Evolutionary conservation across 2,113 vertebrate species (phyloP), one percentile per base, ranked within the genome.

Genomic region (Pseudopodoces humilis): DNA sequence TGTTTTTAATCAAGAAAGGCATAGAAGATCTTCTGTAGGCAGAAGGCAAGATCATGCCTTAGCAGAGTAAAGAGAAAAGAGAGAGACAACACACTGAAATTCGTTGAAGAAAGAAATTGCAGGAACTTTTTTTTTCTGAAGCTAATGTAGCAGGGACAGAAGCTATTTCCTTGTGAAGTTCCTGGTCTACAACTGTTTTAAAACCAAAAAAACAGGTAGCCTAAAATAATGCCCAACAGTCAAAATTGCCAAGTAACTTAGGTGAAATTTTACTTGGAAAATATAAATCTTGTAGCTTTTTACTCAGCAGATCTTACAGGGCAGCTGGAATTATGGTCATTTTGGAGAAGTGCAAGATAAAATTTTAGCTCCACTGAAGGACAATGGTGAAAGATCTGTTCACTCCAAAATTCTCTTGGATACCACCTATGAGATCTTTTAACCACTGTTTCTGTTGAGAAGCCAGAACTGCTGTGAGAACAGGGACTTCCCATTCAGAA

Each of bases 381-480:
- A 74, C 55, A 74, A 7, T 60, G 35, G 9, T 77, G 59, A 80
- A 88, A 86, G 47, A 31, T 47, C 39, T 0, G 0, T 70, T 88
- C 21, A 33, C 33, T 88, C 55, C 55, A 86, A 85, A 74, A 92
- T 92, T 86, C 24, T 21, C n/a, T 50, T 88, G 71, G 22, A 83
- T 83, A 49, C 44, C 76, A 85, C 87, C 47, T 67, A 70, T 59
- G 76, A 86, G 83, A 81, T 88, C 43, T 74, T 92, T 90, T 92
- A 60, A 41, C 50, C 27, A 8, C 59, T 52, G 55, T 59, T 92
- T 64, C 67, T 92, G 60, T 82, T 80, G 91, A 75, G 56, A 70
- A 96, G 86, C 59, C 86, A 88, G 37, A 2, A 2, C 27, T 63
- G 60, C 92, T 87, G 49, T 72, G 83, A 87, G 90, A 87, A 43